Percentiles rank a stretch among this genome's conserved stretches.
Conservation (phyloP, 2,888 invertebrate species). For the Megalurothrips usitatus region DNA sequence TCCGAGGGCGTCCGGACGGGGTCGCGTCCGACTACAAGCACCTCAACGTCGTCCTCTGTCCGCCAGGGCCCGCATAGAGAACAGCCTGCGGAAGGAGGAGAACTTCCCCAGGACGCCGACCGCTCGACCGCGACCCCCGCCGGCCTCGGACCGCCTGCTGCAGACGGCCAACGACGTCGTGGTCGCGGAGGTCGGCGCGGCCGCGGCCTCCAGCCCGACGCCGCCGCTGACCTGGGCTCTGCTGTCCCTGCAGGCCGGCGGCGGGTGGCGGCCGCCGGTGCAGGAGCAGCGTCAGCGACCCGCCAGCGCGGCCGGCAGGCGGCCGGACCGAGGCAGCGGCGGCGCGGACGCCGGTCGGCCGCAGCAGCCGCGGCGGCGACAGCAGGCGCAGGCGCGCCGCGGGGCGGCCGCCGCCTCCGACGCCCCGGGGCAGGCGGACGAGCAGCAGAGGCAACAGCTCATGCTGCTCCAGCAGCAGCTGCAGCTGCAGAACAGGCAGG, state of each 20-base stretch:
- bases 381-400: background rate
- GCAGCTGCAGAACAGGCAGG: background rate
- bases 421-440: too few relatives aligned
- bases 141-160: background rate
- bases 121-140: background rate
- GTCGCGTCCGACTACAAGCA: too few relatives aligned
- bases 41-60: conserved; percentile 19
- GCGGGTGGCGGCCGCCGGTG: background rate
- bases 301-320: background rate
- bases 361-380: background rate
- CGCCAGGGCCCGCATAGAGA: conserved; percentile 13
- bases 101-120: background rate
- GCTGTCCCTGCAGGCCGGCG: conserved; percentile 8
- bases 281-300: conserved; percentile 21
- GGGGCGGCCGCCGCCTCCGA: too few relatives aligned
- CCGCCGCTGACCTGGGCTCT: conserved; percentile 13
- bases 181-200: background rate
- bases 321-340: background rate
- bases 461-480: too few relatives aligned
- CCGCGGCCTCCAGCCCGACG: background rate
- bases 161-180: too few relatives aligned
- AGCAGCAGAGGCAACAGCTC: too few relatives aligned
- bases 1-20: conserved; percentile 33
- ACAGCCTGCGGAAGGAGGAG: conserved; percentile 16
- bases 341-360: background rate